A percentile compares a stretch with the other conserved stretches of the same genome.
Conservation (phyloP, 2,797 vertebrate genomes). For the Periophthalmus magnuspinnatus region DNA sequence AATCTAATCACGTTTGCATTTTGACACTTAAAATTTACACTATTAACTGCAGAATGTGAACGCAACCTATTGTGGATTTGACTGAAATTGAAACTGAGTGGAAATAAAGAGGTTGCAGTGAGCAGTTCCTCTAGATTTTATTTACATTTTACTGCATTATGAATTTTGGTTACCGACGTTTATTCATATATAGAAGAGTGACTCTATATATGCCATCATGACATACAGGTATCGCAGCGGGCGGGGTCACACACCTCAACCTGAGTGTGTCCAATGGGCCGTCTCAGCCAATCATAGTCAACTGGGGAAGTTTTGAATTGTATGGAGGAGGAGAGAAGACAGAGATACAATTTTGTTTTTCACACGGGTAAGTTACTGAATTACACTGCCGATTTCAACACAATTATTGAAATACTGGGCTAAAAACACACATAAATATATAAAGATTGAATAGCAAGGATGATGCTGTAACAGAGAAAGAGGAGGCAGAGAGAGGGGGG, state of each 20-base stretch:
- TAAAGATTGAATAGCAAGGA: conserved; percentile 9
- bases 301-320: conserved; percentile 58
- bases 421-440: not conserved
- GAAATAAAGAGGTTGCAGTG: conserved; percentile 76
- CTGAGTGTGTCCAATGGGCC: conserved; percentile 70
- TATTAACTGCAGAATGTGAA: not conserved
- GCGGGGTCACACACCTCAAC: conserved; percentile 79
- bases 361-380: not conserved
- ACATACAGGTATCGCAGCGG: conserved; percentile 54
- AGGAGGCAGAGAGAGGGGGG: conserved; percentile 16
- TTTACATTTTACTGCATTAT: conserved; percentile 38
- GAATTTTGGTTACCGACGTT: conserved; percentile 29
- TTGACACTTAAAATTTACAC: not conserved
- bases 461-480: conserved; percentile 22
- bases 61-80: not conserved
- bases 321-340: conserved; percentile 51
- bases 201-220: conserved; percentile 79
- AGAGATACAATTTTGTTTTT: conserved; percentile 34
- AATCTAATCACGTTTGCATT: conserved; percentile 7
- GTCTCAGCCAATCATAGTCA: conserved; percentile 72
- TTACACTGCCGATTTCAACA: not conserved
- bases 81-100: conserved; percentile 56
- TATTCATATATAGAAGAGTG: conserved; percentile 78
- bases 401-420: not conserved
- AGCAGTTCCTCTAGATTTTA: conserved; percentile 17